These are phyloP conservation scores for Maccullochella peelii DNA, from an alignment of 2,113 vertebrate genomes.

Conservation along the genomic window DNA sequence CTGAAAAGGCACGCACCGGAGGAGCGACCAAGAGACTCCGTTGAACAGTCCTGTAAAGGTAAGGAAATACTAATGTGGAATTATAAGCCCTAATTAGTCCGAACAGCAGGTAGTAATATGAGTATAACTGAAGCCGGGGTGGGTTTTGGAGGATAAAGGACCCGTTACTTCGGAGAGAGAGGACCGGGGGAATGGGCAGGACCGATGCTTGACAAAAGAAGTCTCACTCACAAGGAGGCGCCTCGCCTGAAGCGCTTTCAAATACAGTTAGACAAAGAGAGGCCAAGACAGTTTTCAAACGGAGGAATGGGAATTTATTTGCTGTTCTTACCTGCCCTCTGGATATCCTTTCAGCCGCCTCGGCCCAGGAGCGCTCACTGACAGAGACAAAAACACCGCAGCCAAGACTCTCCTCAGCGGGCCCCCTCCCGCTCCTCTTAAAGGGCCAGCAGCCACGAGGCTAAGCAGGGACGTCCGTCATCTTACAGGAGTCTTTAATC, in stretches of 20 bases:
- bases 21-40: slow-evolving; percentile 31
- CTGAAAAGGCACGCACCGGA: slow-evolving; percentile 55
- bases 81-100: not conserved
- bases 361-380: slow-evolving; percentile 83
- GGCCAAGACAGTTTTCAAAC: not conserved
- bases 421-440: slow-evolving; percentile 69
- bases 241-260: slow-evolving; percentile 2
- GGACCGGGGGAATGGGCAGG: slow-evolving; percentile 54
- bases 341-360: slow-evolving; percentile 70
- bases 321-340: slow-evolving; percentile 77
- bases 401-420: slow-evolving; percentile 67
- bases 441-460: slow-evolving; percentile 74
- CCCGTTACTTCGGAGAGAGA: slow-evolving; percentile 68
- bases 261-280: not conserved
- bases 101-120: no score
- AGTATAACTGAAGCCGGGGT: not conserved
- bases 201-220: slow-evolving; percentile 74
- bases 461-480: not conserved
- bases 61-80: not conserved
- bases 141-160: slow-evolving; percentile 27
- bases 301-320: slow-evolving; percentile 16
- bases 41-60: not conserved
- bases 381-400: slow-evolving; percentile 86
- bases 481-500: not conserved
- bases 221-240: slow-evolving; percentile 34